Evolutionary conservation across 2,888 invertebrate species (phyloP).

Genomic region (Orgyia antiqua): DNA sequence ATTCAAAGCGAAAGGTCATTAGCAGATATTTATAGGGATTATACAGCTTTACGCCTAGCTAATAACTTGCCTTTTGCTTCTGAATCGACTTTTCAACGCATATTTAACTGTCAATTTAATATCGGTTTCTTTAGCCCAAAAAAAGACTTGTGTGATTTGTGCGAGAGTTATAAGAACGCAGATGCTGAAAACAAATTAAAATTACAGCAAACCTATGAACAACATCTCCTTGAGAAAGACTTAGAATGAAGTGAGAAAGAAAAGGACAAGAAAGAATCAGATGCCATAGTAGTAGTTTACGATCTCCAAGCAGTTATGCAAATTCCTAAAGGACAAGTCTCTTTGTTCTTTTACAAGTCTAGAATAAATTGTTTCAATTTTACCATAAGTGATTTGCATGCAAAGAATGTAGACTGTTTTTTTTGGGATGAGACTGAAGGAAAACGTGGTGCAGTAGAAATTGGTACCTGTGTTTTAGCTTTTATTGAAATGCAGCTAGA

Average conservation of each 20-base stretch:
- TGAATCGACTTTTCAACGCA: neutral
- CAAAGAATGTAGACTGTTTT: constrained; percentile 10
- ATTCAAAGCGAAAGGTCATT: neutral
- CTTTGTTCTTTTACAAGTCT: constrained; percentile 15
- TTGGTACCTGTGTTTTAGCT: constrained; percentile 2
- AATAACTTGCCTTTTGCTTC: constrained; percentile 1
- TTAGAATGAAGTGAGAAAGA: constrained; percentile 1
- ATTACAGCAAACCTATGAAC: neutral
- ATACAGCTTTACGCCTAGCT: neutral
- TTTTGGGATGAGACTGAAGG: constrained; percentile 16
- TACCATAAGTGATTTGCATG: constrained; percentile 13
- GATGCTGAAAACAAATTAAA: constrained; percentile 1
- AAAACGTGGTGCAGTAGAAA: constrained; percentile 12
- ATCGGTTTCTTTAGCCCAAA: constrained; percentile 12
- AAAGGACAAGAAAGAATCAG: constrained; percentile 3
- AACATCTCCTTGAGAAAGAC: neutral
- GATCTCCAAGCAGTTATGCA: constrained; percentile 21
- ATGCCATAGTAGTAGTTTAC: constrained; percentile 15
- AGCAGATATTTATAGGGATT: neutral
- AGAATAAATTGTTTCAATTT: constrained; percentile 17
- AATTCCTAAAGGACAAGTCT: constrained; percentile 18
- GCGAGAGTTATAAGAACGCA: constrained; percentile 18
- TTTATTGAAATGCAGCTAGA: neutral
- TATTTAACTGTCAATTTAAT: neutral
- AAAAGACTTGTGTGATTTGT: constrained; percentile 24